Conservation (phyloP, 2,113 vertebrate genomes). For the Poeciliopsis retropinna region DNA sequence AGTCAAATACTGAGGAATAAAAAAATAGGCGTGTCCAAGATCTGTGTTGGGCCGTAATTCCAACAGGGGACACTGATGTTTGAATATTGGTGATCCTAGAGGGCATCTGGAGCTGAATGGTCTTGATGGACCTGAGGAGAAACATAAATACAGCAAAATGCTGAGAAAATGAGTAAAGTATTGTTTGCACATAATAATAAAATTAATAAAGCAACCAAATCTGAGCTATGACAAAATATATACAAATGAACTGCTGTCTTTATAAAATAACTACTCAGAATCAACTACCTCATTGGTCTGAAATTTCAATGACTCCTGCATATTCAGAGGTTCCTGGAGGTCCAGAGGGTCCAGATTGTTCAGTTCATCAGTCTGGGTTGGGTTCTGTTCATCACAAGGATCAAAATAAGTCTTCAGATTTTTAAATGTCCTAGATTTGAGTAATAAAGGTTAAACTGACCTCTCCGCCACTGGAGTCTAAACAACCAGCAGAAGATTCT, state of each 20-base stretch:
- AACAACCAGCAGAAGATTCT: slow-evolving; percentile 22
- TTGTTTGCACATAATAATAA: too few relatives aligned
- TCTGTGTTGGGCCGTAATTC: slow-evolving; percentile 28
- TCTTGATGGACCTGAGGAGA: slow-evolving; percentile 49
- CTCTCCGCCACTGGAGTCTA: slow-evolving; percentile 21
- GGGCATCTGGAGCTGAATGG: slow-evolving; percentile 20
- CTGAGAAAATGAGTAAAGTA: too few relatives aligned
- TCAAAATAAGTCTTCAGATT: neutral
- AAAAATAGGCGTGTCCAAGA: slow-evolving; percentile 16
- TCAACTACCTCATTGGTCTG: slow-evolving; percentile 58
- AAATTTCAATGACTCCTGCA: neutral
- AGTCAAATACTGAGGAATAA: neutral
- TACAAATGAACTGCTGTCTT: too few relatives aligned
- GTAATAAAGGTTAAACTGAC: slow-evolving; percentile 46
- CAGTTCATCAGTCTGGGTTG: neutral
- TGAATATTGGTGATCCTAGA: neutral
- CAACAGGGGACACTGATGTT: neutral
- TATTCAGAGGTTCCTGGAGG: neutral
- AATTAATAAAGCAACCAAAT: too few relatives aligned
- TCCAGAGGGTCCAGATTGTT: neutral
- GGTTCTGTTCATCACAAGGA: slow-evolving; percentile 18
- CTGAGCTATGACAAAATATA: too few relatives aligned
- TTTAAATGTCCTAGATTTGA: neutral
- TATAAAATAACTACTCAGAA: neutral
- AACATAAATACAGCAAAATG: neutral